Conservation (phyloP, 2,113 vertebrate species). For the cattle (Bos taurus) region DNA sequence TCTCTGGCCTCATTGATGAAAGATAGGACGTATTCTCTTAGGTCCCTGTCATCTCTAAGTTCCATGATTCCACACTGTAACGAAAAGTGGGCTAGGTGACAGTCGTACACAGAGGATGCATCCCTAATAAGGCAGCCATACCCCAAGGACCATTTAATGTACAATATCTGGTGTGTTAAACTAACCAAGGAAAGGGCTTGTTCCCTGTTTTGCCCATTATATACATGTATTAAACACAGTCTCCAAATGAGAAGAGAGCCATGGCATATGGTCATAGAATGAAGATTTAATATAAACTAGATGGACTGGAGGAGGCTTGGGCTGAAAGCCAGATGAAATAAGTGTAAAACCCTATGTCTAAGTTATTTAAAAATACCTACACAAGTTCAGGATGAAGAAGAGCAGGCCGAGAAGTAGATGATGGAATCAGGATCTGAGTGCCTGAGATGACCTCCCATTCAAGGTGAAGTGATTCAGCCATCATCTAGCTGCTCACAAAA, state of each 20-base stretch:
- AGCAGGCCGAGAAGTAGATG: not conserved
- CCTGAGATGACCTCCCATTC: not conserved
- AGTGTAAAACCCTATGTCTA: not conserved
- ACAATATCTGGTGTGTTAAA: not conserved
- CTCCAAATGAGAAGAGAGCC: not conserved
- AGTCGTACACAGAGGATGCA: not conserved
- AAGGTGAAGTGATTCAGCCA: not conserved
- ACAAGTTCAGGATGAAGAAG: not conserved
- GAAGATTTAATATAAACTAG: not conserved
- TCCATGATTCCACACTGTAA: not conserved
- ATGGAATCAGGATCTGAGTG: not conserved
- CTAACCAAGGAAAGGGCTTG: not conserved
- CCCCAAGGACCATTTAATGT: not conserved
- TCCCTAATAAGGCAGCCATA: not conserved
- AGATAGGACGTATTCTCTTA: not conserved
- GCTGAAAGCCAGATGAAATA: not conserved
- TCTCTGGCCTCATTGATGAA: not conserved
- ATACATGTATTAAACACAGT: not conserved
- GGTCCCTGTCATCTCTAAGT: not conserved
- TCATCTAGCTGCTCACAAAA: not conserved
- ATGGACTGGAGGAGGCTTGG: not conserved
- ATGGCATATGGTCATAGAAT: not conserved
- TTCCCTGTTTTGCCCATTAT: not conserved
- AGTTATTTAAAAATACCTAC: not conserved
- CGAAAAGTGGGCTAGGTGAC: not conserved